phyloP scores from a whole-genome alignment of 2,113 vertebrate genomes.

The Sminthopsis crassicaudata region DNA sequence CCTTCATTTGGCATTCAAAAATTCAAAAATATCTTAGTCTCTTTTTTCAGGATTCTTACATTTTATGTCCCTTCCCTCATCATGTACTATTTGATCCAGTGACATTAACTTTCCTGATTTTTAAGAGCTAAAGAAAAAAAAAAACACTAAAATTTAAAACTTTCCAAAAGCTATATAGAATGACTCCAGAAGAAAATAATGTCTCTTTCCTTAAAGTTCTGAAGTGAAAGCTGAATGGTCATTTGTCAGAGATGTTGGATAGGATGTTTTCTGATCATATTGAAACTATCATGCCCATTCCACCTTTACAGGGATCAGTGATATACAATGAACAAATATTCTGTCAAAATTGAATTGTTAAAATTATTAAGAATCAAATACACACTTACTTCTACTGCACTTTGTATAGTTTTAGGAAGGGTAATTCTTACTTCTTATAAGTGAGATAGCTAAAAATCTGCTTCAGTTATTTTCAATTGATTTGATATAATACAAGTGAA shows the following conservation, averaged over 20 bases:
- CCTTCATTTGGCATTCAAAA: not conserved
- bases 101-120: not conserved
- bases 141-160: not conserved
- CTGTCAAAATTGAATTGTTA: not conserved
- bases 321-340: not conserved
- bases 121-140: not conserved
- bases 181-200: not conserved
- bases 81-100: not conserved
- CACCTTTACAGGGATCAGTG: not conserved
- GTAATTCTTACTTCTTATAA: slow-evolving; percentile 8
- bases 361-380: not conserved
- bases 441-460: not conserved
- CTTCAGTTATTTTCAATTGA: not conserved
- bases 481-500: not conserved
- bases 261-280: not conserved
- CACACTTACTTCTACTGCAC: not conserved
- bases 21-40: not conserved
- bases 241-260: not conserved
- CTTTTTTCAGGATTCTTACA: not conserved
- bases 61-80: not conserved
- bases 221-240: not conserved
- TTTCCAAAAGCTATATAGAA: not conserved
- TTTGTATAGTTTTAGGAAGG: not conserved
- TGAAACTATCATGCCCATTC: too few relatives aligned
- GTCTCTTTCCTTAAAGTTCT: not conserved